Evolutionary conservation across 1,140 invertebrate species (phyloP).

Genomic region (Lethrus apterus): DNA sequence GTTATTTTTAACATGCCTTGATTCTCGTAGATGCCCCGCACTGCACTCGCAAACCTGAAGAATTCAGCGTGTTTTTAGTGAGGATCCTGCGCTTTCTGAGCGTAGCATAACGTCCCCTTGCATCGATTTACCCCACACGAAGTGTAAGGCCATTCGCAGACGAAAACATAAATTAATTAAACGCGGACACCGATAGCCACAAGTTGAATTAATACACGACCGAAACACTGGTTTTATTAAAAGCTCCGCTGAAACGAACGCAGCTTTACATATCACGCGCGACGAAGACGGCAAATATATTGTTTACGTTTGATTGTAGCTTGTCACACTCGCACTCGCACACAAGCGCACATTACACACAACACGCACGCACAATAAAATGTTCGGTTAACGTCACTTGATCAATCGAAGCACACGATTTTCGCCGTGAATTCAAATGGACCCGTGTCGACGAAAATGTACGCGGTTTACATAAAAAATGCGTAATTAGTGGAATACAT

Average conservation of each 20-base stretch:
- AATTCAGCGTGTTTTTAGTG: slow-evolving; percentile 15
- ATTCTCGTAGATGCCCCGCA: no score
- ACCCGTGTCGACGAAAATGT: slow-evolving; percentile 1
- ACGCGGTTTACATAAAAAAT: not conserved
- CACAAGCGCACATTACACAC: slow-evolving; percentile 11
- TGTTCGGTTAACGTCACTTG: not conserved
- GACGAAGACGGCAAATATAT: slow-evolving; percentile 24
- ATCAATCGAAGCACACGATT: slow-evolving; percentile 8
- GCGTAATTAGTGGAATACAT: not conserved
- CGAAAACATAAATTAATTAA: no score
- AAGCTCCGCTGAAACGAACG: slow-evolving; percentile 1
- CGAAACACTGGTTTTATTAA: not conserved
- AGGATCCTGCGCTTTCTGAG: slow-evolving; percentile 23
- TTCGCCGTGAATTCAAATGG: slow-evolving; percentile 13
- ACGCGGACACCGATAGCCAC: not conserved
- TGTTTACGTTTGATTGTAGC: slow-evolving; percentile 27
- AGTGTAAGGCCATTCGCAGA: not conserved
- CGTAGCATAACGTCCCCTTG: slow-evolving; percentile 15
- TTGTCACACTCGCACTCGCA: slow-evolving; percentile 13
- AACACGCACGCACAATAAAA: not conserved
- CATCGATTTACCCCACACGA: slow-evolving; percentile 3
- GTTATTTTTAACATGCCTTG: no score
- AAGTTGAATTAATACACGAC: not conserved
- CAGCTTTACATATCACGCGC: slow-evolving; percentile 12
- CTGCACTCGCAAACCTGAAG: no score